Evolutionary conservation across 1,140 invertebrate genomes (phyloP).

Genomic region (Ericerus pela): DNA sequence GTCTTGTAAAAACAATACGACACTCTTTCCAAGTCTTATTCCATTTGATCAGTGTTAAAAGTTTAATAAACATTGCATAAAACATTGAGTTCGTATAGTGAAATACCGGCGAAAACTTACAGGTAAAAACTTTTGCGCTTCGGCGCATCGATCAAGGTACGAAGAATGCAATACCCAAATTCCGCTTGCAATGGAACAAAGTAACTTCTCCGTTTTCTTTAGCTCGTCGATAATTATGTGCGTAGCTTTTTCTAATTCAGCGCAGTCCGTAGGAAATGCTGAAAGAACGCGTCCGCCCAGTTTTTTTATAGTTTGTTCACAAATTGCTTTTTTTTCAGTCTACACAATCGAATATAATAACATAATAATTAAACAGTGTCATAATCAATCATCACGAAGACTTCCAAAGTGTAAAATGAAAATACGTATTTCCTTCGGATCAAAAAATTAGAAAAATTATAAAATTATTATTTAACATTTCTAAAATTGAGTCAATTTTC

Average conservation of each 20-base stretch:
- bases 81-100: neutral
- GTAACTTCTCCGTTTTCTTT: constrained; percentile 67
- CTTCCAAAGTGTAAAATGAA: too few relatives aligned
- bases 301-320: constrained; percentile 13
- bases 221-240: constrained; percentile 61
- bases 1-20: too few relatives aligned
- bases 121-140: constrained; percentile 43
- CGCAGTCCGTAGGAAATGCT: neutral
- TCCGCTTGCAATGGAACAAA: constrained; percentile 66
- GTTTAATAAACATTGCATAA: neutral
- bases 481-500: too few relatives aligned
- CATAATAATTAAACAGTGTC: too few relatives aligned
- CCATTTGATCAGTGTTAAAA: neutral
- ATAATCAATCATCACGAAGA: too few relatives aligned
- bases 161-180: constrained; percentile 70
- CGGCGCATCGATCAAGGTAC: constrained; percentile 52
- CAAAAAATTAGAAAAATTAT: too few relatives aligned
- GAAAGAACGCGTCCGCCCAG: constrained; percentile 7
- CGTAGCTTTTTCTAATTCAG: constrained; percentile 35
- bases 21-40: too few relatives aligned
- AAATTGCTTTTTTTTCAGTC: too few relatives aligned
- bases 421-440: too few relatives aligned
- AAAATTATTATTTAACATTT: too few relatives aligned
- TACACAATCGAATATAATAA: too few relatives aligned
- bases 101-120: neutral